phyloP scores from a whole-genome alignment of 2,888 invertebrate species.

The Stenurella melanura region DNA sequence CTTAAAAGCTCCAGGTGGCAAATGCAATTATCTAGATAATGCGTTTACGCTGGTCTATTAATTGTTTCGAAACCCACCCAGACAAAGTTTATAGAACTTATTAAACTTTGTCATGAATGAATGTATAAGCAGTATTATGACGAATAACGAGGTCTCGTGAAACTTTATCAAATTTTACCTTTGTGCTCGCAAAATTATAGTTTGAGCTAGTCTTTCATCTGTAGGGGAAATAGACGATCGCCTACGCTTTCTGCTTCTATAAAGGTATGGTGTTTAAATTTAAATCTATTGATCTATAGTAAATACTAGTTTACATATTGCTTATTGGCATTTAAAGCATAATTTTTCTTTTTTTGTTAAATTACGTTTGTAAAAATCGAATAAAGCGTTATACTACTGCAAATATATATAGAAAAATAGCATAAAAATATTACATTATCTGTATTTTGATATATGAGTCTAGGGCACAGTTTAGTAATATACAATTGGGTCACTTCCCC shows the following conservation, averaged over 20 bases:
- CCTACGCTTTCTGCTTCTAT: not conserved
- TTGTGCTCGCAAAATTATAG: not conserved
- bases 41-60: not conserved
- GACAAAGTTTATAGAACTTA: slow-evolving; percentile 1
- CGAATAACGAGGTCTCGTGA: not conserved
- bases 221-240: not conserved
- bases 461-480: too few species aligned
- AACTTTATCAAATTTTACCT: slow-evolving; percentile 1
- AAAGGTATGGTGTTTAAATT: not conserved
- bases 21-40: not conserved
- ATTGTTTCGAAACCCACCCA: not conserved
- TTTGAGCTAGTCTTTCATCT: too few species aligned
- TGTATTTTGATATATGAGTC: too few species aligned
- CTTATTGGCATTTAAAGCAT: too few species aligned
- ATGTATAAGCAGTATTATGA: not conserved
- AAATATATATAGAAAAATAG: too few species aligned
- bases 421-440: too few species aligned
- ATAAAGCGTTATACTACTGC: too few species aligned
- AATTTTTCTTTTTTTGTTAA: too few species aligned
- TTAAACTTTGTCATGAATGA: not conserved
- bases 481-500: too few species aligned
- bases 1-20: not conserved
- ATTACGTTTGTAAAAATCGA: too few species aligned
- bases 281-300: too few species aligned
- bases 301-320: too few species aligned